Percentiles rank a stretch among this genome's conserved stretches.
phyloP scores from a whole-genome alignment of 2,888 invertebrate genomes.

The Ligdia adustata region DNA sequence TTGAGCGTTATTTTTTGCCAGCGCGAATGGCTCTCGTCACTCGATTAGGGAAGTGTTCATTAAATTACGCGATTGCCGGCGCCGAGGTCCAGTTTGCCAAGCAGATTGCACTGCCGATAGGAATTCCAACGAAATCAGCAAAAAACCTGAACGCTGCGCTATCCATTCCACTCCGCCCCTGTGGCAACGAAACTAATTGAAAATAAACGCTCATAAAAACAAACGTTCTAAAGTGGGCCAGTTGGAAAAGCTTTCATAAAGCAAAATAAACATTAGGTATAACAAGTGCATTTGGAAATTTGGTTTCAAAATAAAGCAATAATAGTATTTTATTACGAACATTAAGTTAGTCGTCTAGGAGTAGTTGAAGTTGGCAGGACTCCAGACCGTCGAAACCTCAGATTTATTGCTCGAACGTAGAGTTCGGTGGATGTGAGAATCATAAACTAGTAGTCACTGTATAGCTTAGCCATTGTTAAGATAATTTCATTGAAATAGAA shows the following conservation, averaged over 20 bases:
- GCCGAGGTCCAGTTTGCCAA: slow-evolving; percentile 64
- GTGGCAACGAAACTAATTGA: slow-evolving; percentile 48
- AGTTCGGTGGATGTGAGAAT: slow-evolving; percentile 20
- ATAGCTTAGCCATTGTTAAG: not conserved
- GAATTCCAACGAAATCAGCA: slow-evolving; percentile 57
- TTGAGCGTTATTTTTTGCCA: slow-evolving; percentile 59
- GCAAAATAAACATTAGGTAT: slow-evolving; percentile 16
- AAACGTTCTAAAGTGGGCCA: slow-evolving; percentile 33
- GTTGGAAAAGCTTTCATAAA: slow-evolving; percentile 22
- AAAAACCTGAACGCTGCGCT: slow-evolving; percentile 42
- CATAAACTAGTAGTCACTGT: slow-evolving; percentile 13
- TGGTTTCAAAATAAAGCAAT: slow-evolving; percentile 19
- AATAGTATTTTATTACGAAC: slow-evolving; percentile 35
- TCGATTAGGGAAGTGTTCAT: slow-evolving; percentile 78
- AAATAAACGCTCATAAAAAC: slow-evolving; percentile 48
- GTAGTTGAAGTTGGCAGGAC: slow-evolving; percentile 41
- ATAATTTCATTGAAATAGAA: not conserved
- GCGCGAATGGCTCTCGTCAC: slow-evolving; percentile 61
- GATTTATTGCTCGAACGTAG: slow-evolving; percentile 35
- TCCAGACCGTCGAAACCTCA: slow-evolving; percentile 35
- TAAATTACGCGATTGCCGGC: slow-evolving; percentile 74
- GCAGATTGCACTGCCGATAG: slow-evolving; percentile 65
- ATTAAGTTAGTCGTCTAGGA: slow-evolving; percentile 37
- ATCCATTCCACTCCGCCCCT: slow-evolving; percentile 36
- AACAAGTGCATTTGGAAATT: slow-evolving; percentile 4